A percentile compares a stretch with the other conserved stretches of the same genome.
Conservation (phyloP, 1,140 invertebrate genomes). For the Drosophila yakuba region DNA sequence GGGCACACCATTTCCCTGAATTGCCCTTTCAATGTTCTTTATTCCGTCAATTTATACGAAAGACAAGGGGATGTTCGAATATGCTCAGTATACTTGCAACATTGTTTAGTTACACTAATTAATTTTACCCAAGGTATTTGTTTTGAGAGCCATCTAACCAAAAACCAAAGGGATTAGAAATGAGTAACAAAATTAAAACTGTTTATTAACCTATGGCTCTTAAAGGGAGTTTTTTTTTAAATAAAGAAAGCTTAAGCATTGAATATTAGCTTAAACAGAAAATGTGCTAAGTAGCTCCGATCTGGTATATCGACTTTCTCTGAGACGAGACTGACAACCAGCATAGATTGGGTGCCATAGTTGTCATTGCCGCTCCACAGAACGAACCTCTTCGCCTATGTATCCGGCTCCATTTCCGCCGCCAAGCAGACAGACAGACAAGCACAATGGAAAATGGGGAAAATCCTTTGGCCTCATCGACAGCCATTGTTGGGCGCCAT, state of each 20-base stretch:
- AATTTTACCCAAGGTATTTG: not conserved
- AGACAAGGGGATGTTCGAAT: not conserved
- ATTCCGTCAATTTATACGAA: conserved; percentile 30
- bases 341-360: conserved; percentile 52
- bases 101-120: not conserved
- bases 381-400: conserved; percentile 9
- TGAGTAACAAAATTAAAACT: too few relatives aligned
- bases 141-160: too few relatives aligned
- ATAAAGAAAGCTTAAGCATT: too few relatives aligned
- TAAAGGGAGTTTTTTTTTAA: too few relatives aligned
- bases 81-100: not conserved
- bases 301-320: not conserved
- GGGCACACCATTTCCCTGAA: conserved; percentile 1
- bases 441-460: conserved; percentile 46
- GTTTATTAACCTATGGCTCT: too few relatives aligned
- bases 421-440: conserved; percentile 44
- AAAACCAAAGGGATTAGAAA: too few relatives aligned
- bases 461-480: conserved; percentile 24
- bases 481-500: conserved; percentile 53
- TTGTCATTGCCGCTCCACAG: conserved; percentile 45
- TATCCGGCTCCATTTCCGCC: conserved; percentile 6
- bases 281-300: not conserved
- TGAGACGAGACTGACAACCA: conserved; percentile 30
- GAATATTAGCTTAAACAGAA: not conserved
- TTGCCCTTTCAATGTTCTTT: conserved; percentile 21